A percentile compares a stretch with the other conserved stretches of the same genome.
Conservation (phyloP, 2,113 vertebrate species). For the Gobio gobio region DNA sequence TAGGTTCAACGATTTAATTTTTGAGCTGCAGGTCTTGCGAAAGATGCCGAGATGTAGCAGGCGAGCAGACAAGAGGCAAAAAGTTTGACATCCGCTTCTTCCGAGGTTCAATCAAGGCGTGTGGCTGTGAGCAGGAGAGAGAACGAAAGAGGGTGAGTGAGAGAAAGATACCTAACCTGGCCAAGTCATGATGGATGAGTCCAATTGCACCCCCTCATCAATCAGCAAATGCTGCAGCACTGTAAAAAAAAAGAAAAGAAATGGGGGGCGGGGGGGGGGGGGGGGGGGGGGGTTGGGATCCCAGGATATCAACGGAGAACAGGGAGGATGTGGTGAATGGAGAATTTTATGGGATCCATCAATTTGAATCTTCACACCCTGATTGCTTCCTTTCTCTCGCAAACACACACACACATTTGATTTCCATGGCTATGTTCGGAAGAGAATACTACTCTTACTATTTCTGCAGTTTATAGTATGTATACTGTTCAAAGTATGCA, state of each 20-base stretch:
- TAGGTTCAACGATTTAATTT: constrained; percentile 20
- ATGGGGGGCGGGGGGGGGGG: constrained; percentile 5
- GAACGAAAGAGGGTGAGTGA: constrained; percentile 35
- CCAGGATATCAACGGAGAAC: constrained; percentile 5
- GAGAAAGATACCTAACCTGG: constrained; percentile 54
- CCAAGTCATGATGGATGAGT: constrained; percentile 58
- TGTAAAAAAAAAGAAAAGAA: constrained; percentile 5
- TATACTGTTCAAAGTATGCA: not conserved
- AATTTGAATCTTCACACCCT: constrained; percentile 19
- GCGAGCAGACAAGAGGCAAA: constrained; percentile 28
- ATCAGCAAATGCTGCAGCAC: constrained; percentile 56
- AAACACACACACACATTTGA: not conserved
- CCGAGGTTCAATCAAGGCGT: constrained; percentile 50
- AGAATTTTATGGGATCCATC: constrained; percentile 18
- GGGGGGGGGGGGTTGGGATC: not conserved
- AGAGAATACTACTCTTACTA: not conserved
- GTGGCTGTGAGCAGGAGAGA: constrained; percentile 34
- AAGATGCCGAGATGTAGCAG: not conserved
- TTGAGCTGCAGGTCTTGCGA: not conserved
- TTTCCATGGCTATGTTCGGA: not conserved
- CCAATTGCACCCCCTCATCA: constrained; percentile 56
- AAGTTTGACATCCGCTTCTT: constrained; percentile 48
- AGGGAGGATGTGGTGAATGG: constrained; percentile 4
- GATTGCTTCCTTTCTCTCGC: constrained; percentile 13
- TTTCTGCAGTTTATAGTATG: not conserved